Evolutionary conservation across 2,113 vertebrate species (phyloP), one percentile per base, ranked within the genome.

Genomic region (Archocentrus centrarchus): DNA sequence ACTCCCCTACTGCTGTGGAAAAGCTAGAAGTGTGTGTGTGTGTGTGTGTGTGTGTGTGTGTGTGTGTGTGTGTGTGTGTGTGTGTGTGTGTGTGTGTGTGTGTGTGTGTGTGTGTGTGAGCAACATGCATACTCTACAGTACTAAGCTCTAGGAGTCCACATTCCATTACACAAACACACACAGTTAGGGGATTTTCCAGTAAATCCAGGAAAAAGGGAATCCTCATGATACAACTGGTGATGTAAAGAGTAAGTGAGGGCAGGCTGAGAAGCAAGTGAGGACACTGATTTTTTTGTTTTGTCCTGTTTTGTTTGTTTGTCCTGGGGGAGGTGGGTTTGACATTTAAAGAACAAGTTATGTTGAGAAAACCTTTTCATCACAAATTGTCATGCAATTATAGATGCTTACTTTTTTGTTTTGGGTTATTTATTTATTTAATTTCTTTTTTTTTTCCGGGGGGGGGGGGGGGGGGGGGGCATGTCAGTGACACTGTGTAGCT

Each of bases 101-200:
- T 27, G 61, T 41, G 47, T 35, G 44, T 47, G 66, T 57, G 39
- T 20, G 32, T 7, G 15, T 32, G 30, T 82, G 75, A 47, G 44
- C 47, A 78, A 86, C 39, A 41, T 13, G 17, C 17, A 30, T 62
- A 41, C 73, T 66, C 55, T 78, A 77, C 59, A 61, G 37, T 37
- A 8, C 41, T n/a, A 10, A 80, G 20, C 75, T 20, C 41, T 60
- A 39, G 39, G 57, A 60, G 55, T 68, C 53, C 27, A 57, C 57
- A 81, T 83, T 87, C 83, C 80, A 75, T 85, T 27, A 80, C 77
- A 59, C 59, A 79, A n/a, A 73, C 37, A 6, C 63, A 66, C 20
- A 5, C 81, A 80, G 3, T 53, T 58, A 78, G 58, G 81, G 88
- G 86, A 85, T 92, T 89, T 93, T 90, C 86, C 89, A 89, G 83